Base-by-base conservation (phyloP, 2,797 vertebrate genomes). In the Xyrichtys novacula region DNA sequence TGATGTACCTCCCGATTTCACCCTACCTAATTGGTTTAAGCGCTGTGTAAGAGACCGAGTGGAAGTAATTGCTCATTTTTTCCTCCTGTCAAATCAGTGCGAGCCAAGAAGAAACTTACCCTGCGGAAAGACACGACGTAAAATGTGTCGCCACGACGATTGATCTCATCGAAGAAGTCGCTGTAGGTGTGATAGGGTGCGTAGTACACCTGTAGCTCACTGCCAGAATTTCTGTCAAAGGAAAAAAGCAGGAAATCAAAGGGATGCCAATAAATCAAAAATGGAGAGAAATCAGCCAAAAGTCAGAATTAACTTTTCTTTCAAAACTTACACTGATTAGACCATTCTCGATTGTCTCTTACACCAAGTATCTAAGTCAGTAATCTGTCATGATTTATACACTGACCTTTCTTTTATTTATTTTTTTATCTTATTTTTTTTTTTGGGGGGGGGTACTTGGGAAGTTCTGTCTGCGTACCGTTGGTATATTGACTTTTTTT, bases 81-180 rank as follows among this genome's bases (percentile, higher is more conserved):
- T 22, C 22, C 20, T 12, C 7, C 20, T 12, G 9, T n/a, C 42
- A 20, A 16, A 29, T 3, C 31, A 1, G 4, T 16, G 42, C n/a
- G 8, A 17, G 15, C 11, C 14, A 6, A 23, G 22, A 19, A 38
- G 2, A 46, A 67, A 83, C 96, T 96, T 83, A 99, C 98, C 92
- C 96, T 95, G 65, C 96, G 96, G 89, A 99, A 99, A 6, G 98
- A 99, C 65, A 99, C 96, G 2, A 99, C 94, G 0, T 99, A 99
- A 89, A 99, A 99, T 0, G 97, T 99, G 88, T 99, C 97, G 3
- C 95, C 95, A 32, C 95, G 94, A 20, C 97, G 94, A 77, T 86
- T 94, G 85, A 99, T 92, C 71, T 97, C 96, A 70, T 97, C 96
- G 20, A 98, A 97, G 81, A 99, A 97, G 71, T 96, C 94, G 16